Conservation (phyloP, 2,888 invertebrate genomes). For the Sturmia bella region DNA sequence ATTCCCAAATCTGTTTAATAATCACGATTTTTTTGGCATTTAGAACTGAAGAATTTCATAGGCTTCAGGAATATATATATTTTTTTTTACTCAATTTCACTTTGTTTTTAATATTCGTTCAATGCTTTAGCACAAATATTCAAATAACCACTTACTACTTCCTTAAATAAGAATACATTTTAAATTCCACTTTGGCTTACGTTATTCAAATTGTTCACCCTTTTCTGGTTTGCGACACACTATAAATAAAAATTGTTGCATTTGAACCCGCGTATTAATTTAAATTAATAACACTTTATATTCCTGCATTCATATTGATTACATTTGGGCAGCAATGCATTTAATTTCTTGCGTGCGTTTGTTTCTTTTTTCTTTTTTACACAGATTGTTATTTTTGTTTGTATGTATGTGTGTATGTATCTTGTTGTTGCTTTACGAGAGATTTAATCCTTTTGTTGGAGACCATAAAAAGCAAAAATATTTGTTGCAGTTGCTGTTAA, state of each 20-base stretch:
- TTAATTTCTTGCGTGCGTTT: conserved; percentile 48
- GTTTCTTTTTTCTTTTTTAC: background rate
- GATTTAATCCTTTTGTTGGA: conserved; percentile 65
- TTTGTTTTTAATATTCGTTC: too few species aligned
- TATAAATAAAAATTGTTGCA: background rate
- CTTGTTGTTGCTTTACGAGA: conserved; percentile 35
- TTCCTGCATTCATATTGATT: conserved; percentile 59
- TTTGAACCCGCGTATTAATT: conserved; percentile 49
- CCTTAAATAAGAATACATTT: background rate
- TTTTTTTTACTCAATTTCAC: too few species aligned
- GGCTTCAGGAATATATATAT: too few species aligned
- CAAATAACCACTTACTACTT: too few species aligned
- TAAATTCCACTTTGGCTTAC: conserved; percentile 5
- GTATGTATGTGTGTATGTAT: background rate
- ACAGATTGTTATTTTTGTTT: conserved; percentile 5
- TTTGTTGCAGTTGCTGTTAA: conserved; percentile 60
- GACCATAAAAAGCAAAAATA: conserved; percentile 45
- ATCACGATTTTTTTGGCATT: too few species aligned
- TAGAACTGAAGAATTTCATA: too few species aligned
- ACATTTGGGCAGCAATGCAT: conserved; percentile 60
- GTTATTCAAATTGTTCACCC: conserved; percentile 7
- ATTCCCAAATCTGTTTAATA: too few species aligned
- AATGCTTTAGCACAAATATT: background rate
- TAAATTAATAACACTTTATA: conserved; percentile 59
- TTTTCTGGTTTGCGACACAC: background rate